Base-by-base conservation (phyloP, 2,113 vertebrate species). In the Stigmatopora argus region DNA sequence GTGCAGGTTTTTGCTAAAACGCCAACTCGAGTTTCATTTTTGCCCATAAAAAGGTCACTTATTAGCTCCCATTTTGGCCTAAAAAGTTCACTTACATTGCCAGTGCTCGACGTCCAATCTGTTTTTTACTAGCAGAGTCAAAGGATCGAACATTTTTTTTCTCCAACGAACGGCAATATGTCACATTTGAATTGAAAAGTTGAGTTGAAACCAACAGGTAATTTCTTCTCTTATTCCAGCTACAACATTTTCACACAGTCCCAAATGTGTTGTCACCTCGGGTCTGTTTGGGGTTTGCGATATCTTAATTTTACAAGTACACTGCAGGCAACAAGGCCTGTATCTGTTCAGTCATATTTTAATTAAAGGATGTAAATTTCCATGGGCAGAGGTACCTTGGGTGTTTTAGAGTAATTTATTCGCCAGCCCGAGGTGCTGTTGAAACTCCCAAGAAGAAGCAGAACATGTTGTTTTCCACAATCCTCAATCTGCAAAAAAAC, bases 351-450 rank as follows among this genome's bases (percentile, higher is more conserved):
- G 76, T 77, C 76, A 58, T 70, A 65, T 82, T 86, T 88, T 83
- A 85, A 85, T 82, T 69, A 81, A 77, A 75, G 82, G 79, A 86
- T 78, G 82, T 78, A 75, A 70, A 83, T 82, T 82, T 85, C 83
- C 74, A 77, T 59, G 78, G 80, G 84, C 75, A 64, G 75, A 62
- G 31, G 64, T 81, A 84, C 77, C 34, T 68, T 80, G 80, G 79
- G 78, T 71, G 78, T 73, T 63, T 65, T 87, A 74, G 15, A 81
- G 75, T 82, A 79, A 88, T 83, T 87, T 78, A 85, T 85, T 80
- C 73, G 75, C n/a, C 21, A 31, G 75, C 78, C 73, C 3, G 70
- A 18, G 71, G 72, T 71, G 61, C 64, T 56, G 46, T 71, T 45
- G 73, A 56, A 69, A 57, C 62, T 62, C 2, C 9, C 18, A 2